Percentiles rank a stretch among this genome's conserved stretches.
phyloP scores from a whole-genome alignment of 2,113 vertebrate species.

The Prolemur simus region DNA sequence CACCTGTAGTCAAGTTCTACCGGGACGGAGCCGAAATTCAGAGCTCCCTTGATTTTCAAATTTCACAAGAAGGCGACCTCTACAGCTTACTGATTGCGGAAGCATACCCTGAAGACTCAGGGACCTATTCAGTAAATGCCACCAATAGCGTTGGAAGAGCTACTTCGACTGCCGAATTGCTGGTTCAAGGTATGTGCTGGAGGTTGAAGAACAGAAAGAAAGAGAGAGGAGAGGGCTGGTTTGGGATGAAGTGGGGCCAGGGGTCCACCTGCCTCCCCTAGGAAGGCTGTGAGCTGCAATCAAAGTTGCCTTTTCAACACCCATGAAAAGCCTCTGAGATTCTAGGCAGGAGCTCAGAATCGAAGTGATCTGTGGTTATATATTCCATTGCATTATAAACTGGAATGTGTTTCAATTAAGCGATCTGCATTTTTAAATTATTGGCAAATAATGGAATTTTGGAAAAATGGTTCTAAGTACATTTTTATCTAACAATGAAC shows the following conservation, averaged over 20 bases:
- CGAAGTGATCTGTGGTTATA: not conserved
- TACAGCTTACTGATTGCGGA: conserved; percentile 97
- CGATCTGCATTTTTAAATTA: conserved; percentile 9
- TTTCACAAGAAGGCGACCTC: conserved; percentile 94
- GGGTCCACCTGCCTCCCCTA: not conserved
- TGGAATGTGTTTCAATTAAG: not conserved
- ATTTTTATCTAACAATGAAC: not conserved
- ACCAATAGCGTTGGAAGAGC: conserved; percentile 96
- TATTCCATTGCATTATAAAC: not conserved
- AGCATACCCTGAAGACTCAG: conserved; percentile 97
- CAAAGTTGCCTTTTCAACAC: not conserved
- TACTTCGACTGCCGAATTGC: conserved; percentile 96
- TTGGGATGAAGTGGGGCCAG: accelerated
- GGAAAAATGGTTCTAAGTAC: not conserved
- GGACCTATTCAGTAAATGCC: conserved; percentile 97
- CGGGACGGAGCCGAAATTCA: conserved; percentile 99
- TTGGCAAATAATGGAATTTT: not conserved
- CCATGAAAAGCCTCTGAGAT: not conserved
- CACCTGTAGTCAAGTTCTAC: conserved; percentile 98
- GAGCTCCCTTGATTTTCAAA: conserved; percentile 97
- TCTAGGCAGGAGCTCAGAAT: not conserved
- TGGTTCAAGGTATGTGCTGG: conserved; percentile 91
- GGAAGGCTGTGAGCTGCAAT: not conserved
- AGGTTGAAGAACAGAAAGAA: not conserved
- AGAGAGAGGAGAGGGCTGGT: too few relatives aligned